Conservation (phyloP, 2,113 vertebrate genomes). For the Caretta caretta region DNA sequence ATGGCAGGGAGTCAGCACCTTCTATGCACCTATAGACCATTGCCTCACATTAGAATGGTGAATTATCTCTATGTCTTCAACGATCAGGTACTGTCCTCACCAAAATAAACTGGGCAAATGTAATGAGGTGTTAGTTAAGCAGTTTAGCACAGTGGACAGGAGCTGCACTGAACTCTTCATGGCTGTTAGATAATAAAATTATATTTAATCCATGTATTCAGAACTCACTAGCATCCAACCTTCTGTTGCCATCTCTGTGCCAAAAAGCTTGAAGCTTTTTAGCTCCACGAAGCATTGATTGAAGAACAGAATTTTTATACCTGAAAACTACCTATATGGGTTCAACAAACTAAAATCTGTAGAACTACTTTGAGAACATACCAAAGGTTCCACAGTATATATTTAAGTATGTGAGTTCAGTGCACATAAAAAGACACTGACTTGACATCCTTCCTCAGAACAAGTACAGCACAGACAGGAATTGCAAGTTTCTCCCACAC, state of each 20-base stretch:
- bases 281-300: constrained; percentile 12
- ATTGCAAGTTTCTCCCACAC: background rate
- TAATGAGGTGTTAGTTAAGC: background rate
- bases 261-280: constrained; percentile 51
- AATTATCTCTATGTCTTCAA: background rate
- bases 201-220: constrained; percentile 48
- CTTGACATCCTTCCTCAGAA: background rate
- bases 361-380: constrained; percentile 8
- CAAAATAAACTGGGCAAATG: background rate
- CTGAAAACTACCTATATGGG: background rate
- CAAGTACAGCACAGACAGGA: background rate
- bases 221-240: constrained; percentile 39
- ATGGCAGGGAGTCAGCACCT: too few species aligned
- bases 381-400: too few species aligned
- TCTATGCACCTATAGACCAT: background rate
- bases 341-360: constrained; percentile 22
- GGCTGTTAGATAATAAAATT: constrained; percentile 8
- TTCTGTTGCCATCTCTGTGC: constrained; percentile 43
- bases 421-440: background rate
- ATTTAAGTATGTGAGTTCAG: background rate
- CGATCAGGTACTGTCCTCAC: background rate
- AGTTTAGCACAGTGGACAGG: background rate
- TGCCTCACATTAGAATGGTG: background rate
- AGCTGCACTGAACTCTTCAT: background rate
- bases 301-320: constrained; percentile 37